These are phyloP conservation scores for Agrotis clavis DNA, from an alignment of 2,888 invertebrate genomes.

Conservation along the genomic window DNA sequence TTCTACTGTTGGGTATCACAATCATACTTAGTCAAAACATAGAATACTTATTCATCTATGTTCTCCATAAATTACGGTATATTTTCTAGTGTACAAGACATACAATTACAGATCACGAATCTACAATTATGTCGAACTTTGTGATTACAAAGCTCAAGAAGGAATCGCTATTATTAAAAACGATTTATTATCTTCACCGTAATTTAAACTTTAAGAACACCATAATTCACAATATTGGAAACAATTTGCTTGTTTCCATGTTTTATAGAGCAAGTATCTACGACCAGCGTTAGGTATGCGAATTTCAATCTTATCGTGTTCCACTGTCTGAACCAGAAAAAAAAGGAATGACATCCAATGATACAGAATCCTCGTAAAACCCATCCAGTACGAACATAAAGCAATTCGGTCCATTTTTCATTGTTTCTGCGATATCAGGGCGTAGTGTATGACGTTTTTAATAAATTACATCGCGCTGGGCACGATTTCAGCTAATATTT, in stretches of 20 bases:
- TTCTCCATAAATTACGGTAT: no score
- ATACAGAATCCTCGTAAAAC: slow-evolving; percentile 16
- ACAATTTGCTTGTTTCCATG: background rate
- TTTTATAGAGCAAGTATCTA: no score
- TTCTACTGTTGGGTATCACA: no score
- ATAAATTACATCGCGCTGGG: slow-evolving; percentile 68
- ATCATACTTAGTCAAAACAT: background rate
- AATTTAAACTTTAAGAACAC: no score
- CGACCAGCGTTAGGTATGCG: no score
- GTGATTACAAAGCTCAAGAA: background rate
- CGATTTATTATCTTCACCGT: no score
- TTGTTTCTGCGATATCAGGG: slow-evolving; percentile 41
- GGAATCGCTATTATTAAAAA: no score
- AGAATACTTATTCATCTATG: background rate
- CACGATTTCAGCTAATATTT: slow-evolving; percentile 72
- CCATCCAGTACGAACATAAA: slow-evolving; percentile 16
- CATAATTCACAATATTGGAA: no score
- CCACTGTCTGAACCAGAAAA: background rate
- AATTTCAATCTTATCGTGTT: background rate
- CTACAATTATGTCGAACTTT: background rate
- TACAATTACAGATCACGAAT: slow-evolving; percentile 13
- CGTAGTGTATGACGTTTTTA: slow-evolving; percentile 58
- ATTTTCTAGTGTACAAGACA: background rate
- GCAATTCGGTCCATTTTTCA: slow-evolving; percentile 50
- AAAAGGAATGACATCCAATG: slow-evolving; percentile 4